phyloP scores from a whole-genome alignment of 2,797 vertebrate genomes.

The Pangasius mekongensis region DNA sequence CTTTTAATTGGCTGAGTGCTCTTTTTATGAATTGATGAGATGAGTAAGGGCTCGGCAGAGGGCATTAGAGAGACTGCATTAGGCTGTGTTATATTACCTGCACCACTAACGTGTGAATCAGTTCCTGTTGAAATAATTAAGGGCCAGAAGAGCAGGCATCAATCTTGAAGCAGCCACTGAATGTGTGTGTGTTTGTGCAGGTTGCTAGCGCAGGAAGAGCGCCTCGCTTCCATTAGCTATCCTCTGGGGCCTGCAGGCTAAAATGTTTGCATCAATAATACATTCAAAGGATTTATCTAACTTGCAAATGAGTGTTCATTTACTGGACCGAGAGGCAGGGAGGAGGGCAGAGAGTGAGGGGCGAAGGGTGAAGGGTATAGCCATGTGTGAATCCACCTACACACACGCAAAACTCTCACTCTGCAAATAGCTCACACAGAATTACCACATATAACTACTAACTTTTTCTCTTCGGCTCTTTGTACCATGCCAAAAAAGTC shows the following conservation, averaged over 20 bases:
- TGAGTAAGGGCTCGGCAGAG: conserved; percentile 67
- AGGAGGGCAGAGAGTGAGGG: conserved; percentile 59
- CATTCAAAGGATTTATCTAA: conserved; percentile 85
- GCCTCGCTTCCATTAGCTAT: conserved; percentile 81
- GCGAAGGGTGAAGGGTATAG: conserved; percentile 23
- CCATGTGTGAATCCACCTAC: conserved; percentile 20
- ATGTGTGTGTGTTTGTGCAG: conserved; percentile 62
- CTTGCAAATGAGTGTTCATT: conserved; percentile 84
- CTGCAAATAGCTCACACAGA: conserved; percentile 14
- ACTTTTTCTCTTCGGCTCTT: background rate
- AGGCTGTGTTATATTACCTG: conserved; percentile 74
- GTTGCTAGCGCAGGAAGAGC: conserved; percentile 72
- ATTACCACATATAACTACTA: background rate
- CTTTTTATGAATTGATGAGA: conserved; percentile 78
- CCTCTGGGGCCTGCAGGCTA: conserved; percentile 80
- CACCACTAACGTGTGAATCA: conserved; percentile 76
- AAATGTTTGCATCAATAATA: conserved; percentile 86
- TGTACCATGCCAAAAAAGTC: background rate
- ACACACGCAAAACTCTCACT: background rate
- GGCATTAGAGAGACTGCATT: conserved; percentile 73
- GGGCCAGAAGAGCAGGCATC: conserved; percentile 82
- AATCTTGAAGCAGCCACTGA: conserved; percentile 78
- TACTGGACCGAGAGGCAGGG: conserved; percentile 78
- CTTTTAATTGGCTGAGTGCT: conserved; percentile 76
- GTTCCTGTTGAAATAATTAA: conserved; percentile 83